Evolutionary conservation across 2,113 vertebrate species (phyloP).

Genomic region (Psilopogon haemacephalus): DNA sequence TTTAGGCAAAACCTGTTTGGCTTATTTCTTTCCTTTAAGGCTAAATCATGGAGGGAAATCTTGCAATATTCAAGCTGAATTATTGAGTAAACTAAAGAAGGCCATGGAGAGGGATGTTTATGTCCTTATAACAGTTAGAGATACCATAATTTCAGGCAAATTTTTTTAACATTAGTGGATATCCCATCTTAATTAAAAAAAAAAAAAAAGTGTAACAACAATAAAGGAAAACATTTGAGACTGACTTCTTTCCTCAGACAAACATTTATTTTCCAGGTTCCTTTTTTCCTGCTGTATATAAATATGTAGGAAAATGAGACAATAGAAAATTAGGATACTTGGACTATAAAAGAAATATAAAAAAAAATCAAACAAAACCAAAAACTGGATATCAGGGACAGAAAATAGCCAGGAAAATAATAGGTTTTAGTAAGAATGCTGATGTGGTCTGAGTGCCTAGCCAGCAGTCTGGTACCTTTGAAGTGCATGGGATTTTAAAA

Average conservation of each 20-base stretch:
- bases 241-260: neutral
- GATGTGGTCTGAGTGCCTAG: neutral
- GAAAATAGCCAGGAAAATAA: neutral
- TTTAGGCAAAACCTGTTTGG: neutral
- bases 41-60: neutral
- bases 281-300: neutral
- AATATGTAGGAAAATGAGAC: neutral
- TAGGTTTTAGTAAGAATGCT: neutral
- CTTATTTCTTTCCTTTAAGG: neutral
- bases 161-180: neutral
- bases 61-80: neutral
- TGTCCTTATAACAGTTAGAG: neutral
- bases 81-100: neutral
- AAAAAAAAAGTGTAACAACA: neutral
- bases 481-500: neutral
- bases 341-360: neutral
- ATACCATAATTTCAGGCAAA: neutral
- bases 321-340: neutral
- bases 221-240: neutral
- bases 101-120: neutral
- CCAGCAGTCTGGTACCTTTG: neutral
- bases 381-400: neutral
- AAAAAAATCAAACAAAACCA: neutral
- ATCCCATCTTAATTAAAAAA: neutral
- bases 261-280: neutral